phyloP scores from a whole-genome alignment of 2,888 invertebrate species.

The Amorpha juglandis region DNA sequence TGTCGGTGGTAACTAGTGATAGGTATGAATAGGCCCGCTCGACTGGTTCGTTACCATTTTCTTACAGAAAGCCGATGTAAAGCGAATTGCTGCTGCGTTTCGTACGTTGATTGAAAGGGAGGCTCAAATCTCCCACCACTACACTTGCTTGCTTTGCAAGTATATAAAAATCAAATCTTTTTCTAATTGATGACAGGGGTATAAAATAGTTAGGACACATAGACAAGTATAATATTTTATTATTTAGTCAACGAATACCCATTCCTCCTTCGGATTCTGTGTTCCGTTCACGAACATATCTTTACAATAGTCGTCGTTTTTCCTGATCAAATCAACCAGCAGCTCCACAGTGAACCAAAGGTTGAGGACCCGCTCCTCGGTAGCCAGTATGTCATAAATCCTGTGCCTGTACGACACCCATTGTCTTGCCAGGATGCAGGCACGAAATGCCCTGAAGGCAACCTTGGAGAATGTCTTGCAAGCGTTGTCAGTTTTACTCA shows the following conservation, averaged over 20 bases:
- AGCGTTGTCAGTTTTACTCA: slow-evolving; percentile 55
- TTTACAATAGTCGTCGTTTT: slow-evolving; percentile 42
- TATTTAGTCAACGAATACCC: slow-evolving; percentile 48
- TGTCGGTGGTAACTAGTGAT: too few species aligned
- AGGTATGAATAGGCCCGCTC: too few species aligned
- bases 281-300: background rate
- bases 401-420: background rate
- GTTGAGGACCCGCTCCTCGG: slow-evolving; percentile 47
- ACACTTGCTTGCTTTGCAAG: too few species aligned
- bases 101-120: too few species aligned
- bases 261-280: slow-evolving; percentile 31
- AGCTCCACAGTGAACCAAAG: slow-evolving; percentile 58
- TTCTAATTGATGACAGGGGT: too few species aligned
- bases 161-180: too few species aligned
- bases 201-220: too few species aligned
- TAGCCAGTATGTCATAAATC: slow-evolving; percentile 40
- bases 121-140: too few species aligned
- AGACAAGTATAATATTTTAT: background rate
- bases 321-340: slow-evolving; percentile 45
- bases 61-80: too few species aligned
- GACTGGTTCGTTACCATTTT: too few species aligned
- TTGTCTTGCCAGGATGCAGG: slow-evolving; percentile 36
- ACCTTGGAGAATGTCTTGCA: slow-evolving; percentile 48
- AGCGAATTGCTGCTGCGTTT: too few species aligned
- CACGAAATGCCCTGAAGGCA: slow-evolving; percentile 28